Percentiles rank a stretch among this genome's conserved stretches.
Conservation (phyloP, 2,113 vertebrate species). For the Hylia prasina region DNA sequence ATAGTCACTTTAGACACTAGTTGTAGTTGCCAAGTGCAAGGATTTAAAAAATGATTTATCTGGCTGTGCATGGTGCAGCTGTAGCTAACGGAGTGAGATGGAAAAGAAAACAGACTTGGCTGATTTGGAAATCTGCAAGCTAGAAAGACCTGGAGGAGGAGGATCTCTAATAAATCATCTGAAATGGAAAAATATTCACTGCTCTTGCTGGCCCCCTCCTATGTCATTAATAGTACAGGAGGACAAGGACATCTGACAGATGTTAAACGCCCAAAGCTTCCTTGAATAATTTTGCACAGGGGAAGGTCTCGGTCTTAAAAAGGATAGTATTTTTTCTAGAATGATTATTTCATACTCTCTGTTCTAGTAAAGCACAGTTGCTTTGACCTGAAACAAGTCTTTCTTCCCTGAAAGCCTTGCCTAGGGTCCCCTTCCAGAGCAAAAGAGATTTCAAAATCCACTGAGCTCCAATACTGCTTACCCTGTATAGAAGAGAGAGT, state of each 20-base stretch:
- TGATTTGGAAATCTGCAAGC: not conserved
- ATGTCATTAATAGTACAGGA: not conserved
- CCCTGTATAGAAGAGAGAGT: not conserved
- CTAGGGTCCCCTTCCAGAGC: not conserved
- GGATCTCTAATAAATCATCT: not conserved
- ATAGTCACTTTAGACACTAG: not conserved
- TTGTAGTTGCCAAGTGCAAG: not conserved
- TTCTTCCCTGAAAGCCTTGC: not conserved
- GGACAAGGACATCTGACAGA: not conserved
- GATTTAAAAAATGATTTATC: not conserved
- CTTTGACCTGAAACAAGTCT: not conserved
- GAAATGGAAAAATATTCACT: not conserved
- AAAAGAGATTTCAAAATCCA: not conserved
- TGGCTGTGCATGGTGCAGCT: not conserved
- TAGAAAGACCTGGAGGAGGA: not conserved
- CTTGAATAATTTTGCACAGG: not conserved
- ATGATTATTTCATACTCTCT: not conserved
- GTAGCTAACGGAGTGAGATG: not conserved
- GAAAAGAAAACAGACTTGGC: not conserved
- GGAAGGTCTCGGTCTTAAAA: rapidly evolving
- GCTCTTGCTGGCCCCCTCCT: not conserved
- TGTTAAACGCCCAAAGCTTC: not conserved
- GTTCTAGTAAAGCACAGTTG: not conserved
- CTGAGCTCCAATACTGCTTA: not conserved
- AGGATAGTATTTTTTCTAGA: not conserved